Evolutionary conservation across 2,797 vertebrate species (phyloP).

Genomic region (Tauraco hartlaubi): DNA sequence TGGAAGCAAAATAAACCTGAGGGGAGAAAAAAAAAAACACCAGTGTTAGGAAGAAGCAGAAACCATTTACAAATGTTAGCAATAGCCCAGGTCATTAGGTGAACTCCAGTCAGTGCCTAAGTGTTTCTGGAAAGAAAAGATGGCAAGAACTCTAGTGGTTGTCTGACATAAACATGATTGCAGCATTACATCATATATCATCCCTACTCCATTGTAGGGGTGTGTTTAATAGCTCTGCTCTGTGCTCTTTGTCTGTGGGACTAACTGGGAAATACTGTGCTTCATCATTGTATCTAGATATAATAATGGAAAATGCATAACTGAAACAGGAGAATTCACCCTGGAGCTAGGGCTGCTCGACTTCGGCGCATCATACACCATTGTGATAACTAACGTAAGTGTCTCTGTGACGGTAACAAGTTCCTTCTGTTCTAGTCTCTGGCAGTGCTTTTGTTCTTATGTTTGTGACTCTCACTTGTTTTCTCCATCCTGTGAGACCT

Average conservation of each 20-base stretch:
- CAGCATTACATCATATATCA: background rate
- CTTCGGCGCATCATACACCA: constrained; percentile 89
- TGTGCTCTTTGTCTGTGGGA: background rate
- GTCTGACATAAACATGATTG: background rate
- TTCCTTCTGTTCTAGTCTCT: background rate
- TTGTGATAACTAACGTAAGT: constrained; percentile 87
- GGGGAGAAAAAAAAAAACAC: background rate
- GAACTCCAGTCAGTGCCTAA: background rate
- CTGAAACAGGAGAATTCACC: constrained; percentile 17
- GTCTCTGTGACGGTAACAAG: background rate
- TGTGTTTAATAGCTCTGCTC: background rate
- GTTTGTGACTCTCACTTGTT: background rate
- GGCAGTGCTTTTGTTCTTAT: background rate
- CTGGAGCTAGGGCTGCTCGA: constrained; percentile 89
- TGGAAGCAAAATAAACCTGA: background rate
- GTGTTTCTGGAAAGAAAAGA: background rate
- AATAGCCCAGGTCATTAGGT: background rate
- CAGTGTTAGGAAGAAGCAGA: background rate
- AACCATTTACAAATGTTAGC: background rate
- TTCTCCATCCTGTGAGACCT: background rate
- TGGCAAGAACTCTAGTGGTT: background rate
- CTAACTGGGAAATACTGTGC: constrained; percentile 41
- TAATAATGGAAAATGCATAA: constrained; percentile 69
- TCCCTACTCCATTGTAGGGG: background rate
- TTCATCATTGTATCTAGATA: constrained; percentile 79